Evolutionary conservation across 1,140 invertebrate genomes (phyloP), one percentile per base, ranked within the genome.

Genomic region (Protaetia brevitarsis): DNA sequence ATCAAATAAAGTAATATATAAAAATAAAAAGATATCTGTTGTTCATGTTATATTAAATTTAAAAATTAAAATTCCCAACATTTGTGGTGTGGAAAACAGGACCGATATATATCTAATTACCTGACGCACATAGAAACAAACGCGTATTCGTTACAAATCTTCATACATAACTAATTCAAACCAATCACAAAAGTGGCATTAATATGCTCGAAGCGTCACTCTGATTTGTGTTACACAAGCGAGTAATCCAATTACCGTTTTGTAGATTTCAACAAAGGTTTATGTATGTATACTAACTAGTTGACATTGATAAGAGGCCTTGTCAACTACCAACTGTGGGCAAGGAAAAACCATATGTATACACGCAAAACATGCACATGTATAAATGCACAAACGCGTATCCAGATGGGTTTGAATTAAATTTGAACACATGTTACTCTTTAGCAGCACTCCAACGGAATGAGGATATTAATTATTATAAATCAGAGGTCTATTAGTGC

Each of bases 171-270:
- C 26, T 51, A 51, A 51, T 51, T 51, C 41, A 51, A 23, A 51
- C 41, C 41, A 51, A 51, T 51, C 41, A 51, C 41, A 51, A 51
- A 51, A 51, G 41, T 51, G 19, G 41, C 41, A 51, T 51, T 51
- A 51, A 51, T 51, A 51, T 51, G 41, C 41, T 23, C 11, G 13
- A 3, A 51, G 41, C 41, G 16, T 51, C 41, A 51, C 2, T 51
- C 41, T 51, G 13, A 51, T 51, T 51, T 51, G 41, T 51, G 41
- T 23, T 3, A 19, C 41, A 51, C 41, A 51, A 51, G 41, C 41
- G 41, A 51, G 11, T 51, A 51, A 51, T 51, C 16, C 41, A 51
- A 51, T 51, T 51, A 51, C 41, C 41, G 11, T 41, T 41, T 41
- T 11, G 37, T 51, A 51, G 41, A 51, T 51, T 51, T 51, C 21